phyloP scores from a whole-genome alignment of 2,113 vertebrate genomes.

The Cavia porcellus region DNA sequence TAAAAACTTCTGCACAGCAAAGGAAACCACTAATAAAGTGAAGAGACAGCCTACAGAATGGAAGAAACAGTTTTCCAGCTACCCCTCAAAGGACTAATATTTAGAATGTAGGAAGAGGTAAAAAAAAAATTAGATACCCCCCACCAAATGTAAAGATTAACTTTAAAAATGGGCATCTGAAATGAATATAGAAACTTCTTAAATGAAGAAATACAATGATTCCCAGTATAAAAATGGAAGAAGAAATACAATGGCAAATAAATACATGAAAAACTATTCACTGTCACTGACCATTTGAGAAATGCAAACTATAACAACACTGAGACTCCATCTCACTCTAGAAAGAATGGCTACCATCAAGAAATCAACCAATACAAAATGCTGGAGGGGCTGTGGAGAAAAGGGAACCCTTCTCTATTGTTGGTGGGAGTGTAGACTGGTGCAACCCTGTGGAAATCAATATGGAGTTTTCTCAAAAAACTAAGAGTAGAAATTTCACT shows the following conservation, averaged over 20 bases:
- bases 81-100: not conserved
- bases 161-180: not conserved
- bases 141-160: not conserved
- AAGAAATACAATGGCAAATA: not conserved
- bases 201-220: not conserved
- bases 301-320: not conserved
- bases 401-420: not conserved
- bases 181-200: not conserved
- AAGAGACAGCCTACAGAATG: not conserved
- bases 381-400: not conserved
- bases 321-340: not conserved
- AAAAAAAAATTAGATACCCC: not conserved
- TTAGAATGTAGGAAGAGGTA: not conserved
- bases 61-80: not conserved
- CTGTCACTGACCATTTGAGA: not conserved
- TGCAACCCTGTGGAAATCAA: not conserved
- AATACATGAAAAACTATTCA: not conserved
- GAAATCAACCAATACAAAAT: not conserved
- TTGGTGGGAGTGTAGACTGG: not conserved
- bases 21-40: not conserved
- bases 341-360: not conserved
- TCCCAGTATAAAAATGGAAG: too few relatives aligned
- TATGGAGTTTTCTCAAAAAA: not conserved
- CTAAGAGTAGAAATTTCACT: not conserved
- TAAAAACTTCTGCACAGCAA: not conserved